These are phyloP conservation scores for Drosophila nigritarsus DNA, from an alignment of 2,888 invertebrate genomes.

Conservation along the genomic window DNA sequence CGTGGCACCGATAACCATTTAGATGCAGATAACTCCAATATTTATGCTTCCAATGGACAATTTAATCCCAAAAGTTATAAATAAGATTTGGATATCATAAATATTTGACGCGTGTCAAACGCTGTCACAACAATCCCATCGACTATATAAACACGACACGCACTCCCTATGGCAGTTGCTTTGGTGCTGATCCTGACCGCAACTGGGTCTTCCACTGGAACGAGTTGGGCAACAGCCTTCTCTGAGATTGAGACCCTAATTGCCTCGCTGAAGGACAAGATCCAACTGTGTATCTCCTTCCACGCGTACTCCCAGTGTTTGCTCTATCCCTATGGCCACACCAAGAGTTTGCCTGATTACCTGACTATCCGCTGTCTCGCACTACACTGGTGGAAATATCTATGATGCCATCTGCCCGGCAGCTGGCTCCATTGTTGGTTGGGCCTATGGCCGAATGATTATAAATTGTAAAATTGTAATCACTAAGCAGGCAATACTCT, in stretches of 20 bases:
- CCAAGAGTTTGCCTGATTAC: conserved; percentile 86
- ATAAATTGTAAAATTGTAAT: not conserved
- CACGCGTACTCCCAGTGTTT: conserved; percentile 91
- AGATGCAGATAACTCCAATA: conserved; percentile 30
- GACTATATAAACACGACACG: conserved; percentile 87
- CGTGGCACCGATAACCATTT: conserved; percentile 40
- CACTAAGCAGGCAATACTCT: too few relatives aligned
- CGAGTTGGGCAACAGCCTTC: conserved; percentile 87
- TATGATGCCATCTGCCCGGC: conserved; percentile 86
- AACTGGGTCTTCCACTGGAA: conserved; percentile 91
- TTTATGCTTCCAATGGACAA: conserved; percentile 55
- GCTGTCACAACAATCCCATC: not conserved
- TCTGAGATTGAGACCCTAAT: conserved; percentile 88
- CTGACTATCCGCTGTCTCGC: conserved; percentile 84
- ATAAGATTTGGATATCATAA: conserved; percentile 51
- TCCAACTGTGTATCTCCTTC: conserved; percentile 89
- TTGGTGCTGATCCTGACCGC: conserved; percentile 91
- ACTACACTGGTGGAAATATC: conserved; percentile 88
- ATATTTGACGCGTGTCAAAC: conserved; percentile 27
- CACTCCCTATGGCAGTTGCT: conserved; percentile 86
- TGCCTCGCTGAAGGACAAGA: conserved; percentile 85
- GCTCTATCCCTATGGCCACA: conserved; percentile 90
- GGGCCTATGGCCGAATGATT: conserved; percentile 87
- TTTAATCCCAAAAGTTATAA: conserved; percentile 45
- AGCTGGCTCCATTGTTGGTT: conserved; percentile 90